phyloP scores from a whole-genome alignment of 37 sponge, comb jelly and placozoan genomes.

The Hexactinellida sp. region DNA sequence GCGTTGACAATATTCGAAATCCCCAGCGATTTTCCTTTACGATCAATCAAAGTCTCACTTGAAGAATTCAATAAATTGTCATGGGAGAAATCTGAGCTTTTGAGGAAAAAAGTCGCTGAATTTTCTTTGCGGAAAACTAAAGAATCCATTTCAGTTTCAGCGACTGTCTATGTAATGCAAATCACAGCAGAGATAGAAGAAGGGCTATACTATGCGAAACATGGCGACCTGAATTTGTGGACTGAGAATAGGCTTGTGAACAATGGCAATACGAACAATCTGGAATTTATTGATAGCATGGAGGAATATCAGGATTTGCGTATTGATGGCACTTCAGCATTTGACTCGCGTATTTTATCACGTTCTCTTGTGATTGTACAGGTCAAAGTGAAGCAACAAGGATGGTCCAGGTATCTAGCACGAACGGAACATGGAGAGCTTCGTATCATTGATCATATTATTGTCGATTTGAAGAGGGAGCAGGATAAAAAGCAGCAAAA shows the following conservation, averaged over 20 bases:
- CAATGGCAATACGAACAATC: not conserved
- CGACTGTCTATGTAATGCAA: not conserved
- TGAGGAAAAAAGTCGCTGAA: not conserved
- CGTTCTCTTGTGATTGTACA: not conserved
- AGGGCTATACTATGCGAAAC: not conserved
- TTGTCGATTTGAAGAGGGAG: not conserved
- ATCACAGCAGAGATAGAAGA: not conserved
- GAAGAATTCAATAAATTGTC: not conserved
- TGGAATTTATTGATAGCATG: not conserved
- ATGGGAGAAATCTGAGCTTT: not conserved
- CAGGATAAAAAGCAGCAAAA: not conserved
- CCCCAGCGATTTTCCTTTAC: not conserved
- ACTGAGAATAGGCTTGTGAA: not conserved
- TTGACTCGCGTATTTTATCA: not conserved
- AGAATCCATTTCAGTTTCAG: not conserved
- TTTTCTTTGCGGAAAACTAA: not conserved
- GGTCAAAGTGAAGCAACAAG: not conserved
- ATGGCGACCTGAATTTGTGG: not conserved
- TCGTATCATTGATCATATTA: not conserved
- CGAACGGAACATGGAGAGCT: not conserved
- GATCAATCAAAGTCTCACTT: not conserved
- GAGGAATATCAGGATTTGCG: not conserved
- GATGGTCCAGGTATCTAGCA: constrained; percentile 1
- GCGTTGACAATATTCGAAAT: constrained; percentile 3
- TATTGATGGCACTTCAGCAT: not conserved